Percentiles rank a stretch among this genome's conserved stretches.
phyloP scores from a whole-genome alignment of 1,140 invertebrate species.

The Brachionus rotundiformis region DNA sequence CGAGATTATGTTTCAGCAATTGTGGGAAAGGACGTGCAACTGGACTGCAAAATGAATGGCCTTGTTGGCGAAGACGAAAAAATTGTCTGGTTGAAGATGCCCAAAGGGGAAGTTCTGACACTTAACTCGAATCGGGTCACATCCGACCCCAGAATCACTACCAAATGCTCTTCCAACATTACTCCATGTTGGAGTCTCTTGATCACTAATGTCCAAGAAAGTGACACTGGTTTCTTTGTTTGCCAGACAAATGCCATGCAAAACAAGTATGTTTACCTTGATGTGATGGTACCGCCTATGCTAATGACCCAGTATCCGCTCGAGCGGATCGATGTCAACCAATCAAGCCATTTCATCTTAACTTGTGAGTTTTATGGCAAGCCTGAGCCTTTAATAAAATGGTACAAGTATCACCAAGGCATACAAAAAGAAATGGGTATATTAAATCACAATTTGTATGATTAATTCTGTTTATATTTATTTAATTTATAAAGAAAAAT shows the following conservation, averaged over 20 bases:
- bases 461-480: neutral
- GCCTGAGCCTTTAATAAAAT: slow-evolving; percentile 47
- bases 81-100: slow-evolving; percentile 49
- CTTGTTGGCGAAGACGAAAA: slow-evolving; percentile 12
- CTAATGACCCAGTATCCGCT: slow-evolving; percentile 30
- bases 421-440: slow-evolving; percentile 26
- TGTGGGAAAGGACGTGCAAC: slow-evolving; percentile 3
- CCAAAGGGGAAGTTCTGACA: slow-evolving; percentile 42
- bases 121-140: slow-evolving; percentile 37
- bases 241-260: slow-evolving; percentile 50
- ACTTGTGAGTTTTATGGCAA: slow-evolving; percentile 52
- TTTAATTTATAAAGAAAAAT: slow-evolving; percentile 25
- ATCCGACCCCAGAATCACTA: slow-evolving; percentile 1
- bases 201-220: slow-evolving; percentile 9
- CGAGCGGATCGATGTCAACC: slow-evolving; percentile 36
- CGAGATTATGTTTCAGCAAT: slow-evolving; percentile 11
- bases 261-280: slow-evolving; percentile 47
- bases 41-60: slow-evolving; percentile 44
- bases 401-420: slow-evolving; percentile 38
- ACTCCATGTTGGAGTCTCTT: slow-evolving; percentile 41
- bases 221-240: slow-evolving; percentile 47
- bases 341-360: slow-evolving; percentile 5
- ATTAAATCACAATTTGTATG: neutral
- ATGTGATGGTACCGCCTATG: slow-evolving; percentile 45
- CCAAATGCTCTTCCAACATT: slow-evolving; percentile 17